Conservation (phyloP, 2,888 invertebrate species). For the Ormyrus thymus region DNA sequence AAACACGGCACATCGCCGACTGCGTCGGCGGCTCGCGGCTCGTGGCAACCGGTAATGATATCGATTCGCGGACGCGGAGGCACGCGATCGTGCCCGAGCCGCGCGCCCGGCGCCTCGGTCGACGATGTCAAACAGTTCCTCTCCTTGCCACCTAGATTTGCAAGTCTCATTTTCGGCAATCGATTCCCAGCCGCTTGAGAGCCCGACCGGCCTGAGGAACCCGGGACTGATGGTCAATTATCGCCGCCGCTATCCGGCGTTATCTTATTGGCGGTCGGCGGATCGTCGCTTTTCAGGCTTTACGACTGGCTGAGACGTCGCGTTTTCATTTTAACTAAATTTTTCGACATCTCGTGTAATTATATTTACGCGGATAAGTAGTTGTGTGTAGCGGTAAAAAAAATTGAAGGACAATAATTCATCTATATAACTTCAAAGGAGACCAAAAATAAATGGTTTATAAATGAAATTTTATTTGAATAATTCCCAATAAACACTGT, state of each 20-base stretch:
- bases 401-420: too few species aligned
- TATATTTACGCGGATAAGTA: too few species aligned
- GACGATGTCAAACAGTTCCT: conserved; percentile 66
- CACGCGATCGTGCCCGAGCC: conserved; percentile 68
- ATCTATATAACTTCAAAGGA: too few species aligned
- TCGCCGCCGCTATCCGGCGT: conserved; percentile 25
- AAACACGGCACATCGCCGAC: background rate
- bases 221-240: conserved; percentile 36
- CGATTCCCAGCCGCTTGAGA: conserved; percentile 19
- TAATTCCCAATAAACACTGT: too few species aligned
- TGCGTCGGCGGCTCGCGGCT: conserved; percentile 57
- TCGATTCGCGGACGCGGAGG: conserved; percentile 67
- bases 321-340: too few species aligned
- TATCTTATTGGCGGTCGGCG: conserved; percentile 24
- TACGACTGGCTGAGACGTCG: too few species aligned
- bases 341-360: too few species aligned
- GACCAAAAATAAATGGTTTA: too few species aligned
- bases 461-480: too few species aligned
- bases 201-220: background rate
- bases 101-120: background rate
- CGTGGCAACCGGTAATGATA: conserved; percentile 68
- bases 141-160: conserved; percentile 65
- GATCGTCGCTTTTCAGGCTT: background rate
- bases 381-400: too few species aligned
- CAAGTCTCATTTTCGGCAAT: conserved; percentile 51